phyloP scores from a whole-genome alignment of 2,888 invertebrate species.

The Pseudoips prasinana region DNA sequence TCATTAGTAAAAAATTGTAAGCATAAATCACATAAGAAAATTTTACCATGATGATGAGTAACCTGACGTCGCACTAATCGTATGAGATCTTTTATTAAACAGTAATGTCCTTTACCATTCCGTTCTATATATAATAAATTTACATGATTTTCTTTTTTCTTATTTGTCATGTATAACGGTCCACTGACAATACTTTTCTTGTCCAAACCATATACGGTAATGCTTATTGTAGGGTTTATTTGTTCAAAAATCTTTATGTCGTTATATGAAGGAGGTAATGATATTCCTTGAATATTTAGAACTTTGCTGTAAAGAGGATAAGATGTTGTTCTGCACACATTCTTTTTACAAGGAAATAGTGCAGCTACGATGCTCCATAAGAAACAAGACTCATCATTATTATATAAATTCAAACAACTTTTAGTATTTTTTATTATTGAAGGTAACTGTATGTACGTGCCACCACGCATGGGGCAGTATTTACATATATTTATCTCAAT shows the following conservation, averaged over 20 bases:
- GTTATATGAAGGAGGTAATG: neutral
- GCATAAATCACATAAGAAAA: conserved; percentile 20
- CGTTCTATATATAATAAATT: conserved; percentile 21
- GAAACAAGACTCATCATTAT: too few relatives aligned
- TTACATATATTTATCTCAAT: neutral
- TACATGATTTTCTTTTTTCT: conserved; percentile 13
- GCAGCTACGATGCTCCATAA: too few relatives aligned
- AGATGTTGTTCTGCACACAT: too few relatives aligned
- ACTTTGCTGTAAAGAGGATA: neutral
- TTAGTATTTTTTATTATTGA: too few relatives aligned
- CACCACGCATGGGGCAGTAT: neutral
- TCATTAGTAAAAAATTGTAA: conserved; percentile 16
- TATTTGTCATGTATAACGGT: conserved; percentile 15
- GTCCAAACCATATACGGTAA: neutral
- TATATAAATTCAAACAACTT: too few relatives aligned
- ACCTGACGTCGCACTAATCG: conserved; percentile 18
- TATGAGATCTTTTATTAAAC: conserved; percentile 20
- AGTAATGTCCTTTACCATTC: conserved; percentile 16
- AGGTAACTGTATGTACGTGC: too few relatives aligned
- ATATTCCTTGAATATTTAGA: neutral
- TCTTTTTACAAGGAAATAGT: too few relatives aligned
- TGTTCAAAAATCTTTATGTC: neutral
- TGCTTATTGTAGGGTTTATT: neutral
- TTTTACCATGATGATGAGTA: conserved; percentile 11
- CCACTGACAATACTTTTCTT: conserved; percentile 10